A percentile compares a stretch with the other conserved stretches of the same genome.
phyloP scores from a whole-genome alignment of 64 coral and sea anemone species.

The Pachyseris speciosa region DNA sequence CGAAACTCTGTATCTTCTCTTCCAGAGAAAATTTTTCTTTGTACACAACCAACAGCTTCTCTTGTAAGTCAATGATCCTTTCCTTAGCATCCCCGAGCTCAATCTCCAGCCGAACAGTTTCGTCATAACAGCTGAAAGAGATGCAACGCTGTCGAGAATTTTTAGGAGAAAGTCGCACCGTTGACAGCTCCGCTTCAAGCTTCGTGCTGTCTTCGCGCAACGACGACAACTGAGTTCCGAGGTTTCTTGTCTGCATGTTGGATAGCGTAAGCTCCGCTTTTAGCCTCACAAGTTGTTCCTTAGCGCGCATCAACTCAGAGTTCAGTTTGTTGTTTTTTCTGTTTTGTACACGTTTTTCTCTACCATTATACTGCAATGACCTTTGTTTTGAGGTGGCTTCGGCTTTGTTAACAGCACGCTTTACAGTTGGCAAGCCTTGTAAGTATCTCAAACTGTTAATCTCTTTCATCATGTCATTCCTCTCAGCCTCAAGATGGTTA shows the following conservation, averaged over 20 bases:
- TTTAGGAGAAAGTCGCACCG: constrained; percentile 56
- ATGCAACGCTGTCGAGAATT: background rate
- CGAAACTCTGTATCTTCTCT: constrained; percentile 61
- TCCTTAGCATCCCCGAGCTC: constrained; percentile 81
- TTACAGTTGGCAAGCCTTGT: constrained; percentile 5
- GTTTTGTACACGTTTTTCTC: background rate
- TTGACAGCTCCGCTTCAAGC: constrained; percentile 79
- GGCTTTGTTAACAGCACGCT: background rate
- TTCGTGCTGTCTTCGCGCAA: constrained; percentile 90
- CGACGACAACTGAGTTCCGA: constrained; percentile 79
- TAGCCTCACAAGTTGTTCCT: constrained; percentile 79
- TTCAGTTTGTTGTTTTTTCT: constrained; percentile 76
- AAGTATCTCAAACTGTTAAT: constrained; percentile 37
- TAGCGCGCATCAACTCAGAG: constrained; percentile 72
- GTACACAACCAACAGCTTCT: constrained; percentile 61
- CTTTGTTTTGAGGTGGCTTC: background rate
- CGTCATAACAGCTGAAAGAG: constrained; percentile 15
- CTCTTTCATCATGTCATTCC: constrained; percentile 24
- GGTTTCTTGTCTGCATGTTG: constrained; percentile 84
- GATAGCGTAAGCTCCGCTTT: constrained; percentile 88
- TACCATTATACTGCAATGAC: background rate
- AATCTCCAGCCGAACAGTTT: constrained; percentile 61
- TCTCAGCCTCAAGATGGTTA: background rate
- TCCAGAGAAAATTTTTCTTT: constrained; percentile 68
- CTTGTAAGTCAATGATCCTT: constrained; percentile 79